Percentiles rank a stretch among this genome's conserved stretches.
Evolutionary conservation across 2,113 vertebrate species (phyloP).

Genomic region (Indicator indicator): DNA sequence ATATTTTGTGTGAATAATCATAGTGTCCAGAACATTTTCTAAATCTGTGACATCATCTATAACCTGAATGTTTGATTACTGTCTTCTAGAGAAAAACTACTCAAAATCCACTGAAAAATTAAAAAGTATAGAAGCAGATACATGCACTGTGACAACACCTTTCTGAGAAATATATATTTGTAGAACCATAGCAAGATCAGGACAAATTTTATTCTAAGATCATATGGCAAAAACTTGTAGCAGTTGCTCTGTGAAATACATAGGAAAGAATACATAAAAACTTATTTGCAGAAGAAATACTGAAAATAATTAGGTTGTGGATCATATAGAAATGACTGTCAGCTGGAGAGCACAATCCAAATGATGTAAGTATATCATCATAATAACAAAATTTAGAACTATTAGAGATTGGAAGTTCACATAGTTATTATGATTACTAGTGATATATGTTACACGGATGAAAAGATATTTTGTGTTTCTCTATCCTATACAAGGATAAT

Average conservation of each 20-base stretch:
- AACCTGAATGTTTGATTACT: background rate
- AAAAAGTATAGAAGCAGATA: background rate
- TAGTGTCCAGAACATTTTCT: background rate
- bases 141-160: background rate
- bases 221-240: background rate
- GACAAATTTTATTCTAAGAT: background rate
- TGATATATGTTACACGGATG: background rate
- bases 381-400: background rate
- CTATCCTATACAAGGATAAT: background rate
- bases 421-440: background rate
- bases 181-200: background rate
- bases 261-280: background rate
- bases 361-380: background rate
- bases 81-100: background rate
- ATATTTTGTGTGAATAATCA: background rate
- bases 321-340: background rate
- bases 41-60: background rate
- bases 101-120: background rate
- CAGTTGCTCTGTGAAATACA: background rate
- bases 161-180: background rate
- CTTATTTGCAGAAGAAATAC: background rate
- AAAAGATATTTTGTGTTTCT: background rate
- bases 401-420: background rate
- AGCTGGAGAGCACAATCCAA: background rate
- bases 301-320: background rate